A percentile compares a stretch with the other conserved stretches of the same genome.
Conservation (phyloP, 2,888 invertebrate genomes). For the Desoria tigrina region DNA sequence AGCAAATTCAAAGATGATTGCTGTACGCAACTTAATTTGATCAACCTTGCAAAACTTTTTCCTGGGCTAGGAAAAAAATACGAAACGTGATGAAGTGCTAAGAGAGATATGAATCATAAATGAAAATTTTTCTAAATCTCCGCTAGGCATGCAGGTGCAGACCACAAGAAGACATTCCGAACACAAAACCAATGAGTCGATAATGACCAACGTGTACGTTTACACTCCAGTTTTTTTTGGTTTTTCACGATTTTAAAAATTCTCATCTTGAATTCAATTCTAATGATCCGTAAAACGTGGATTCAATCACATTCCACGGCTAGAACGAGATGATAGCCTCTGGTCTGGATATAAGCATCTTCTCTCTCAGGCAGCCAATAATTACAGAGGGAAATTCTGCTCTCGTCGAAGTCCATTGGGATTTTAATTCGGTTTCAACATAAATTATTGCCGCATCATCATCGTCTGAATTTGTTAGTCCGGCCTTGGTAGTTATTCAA, state of each 20-base stretch:
- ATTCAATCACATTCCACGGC: constrained; percentile 3
- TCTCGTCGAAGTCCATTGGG: too few relatives aligned
- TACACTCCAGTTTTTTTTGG: constrained; percentile 1
- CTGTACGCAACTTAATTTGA: too few relatives aligned
- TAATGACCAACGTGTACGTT: constrained; percentile 10
- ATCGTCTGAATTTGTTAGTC: too few relatives aligned
- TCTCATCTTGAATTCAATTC: not conserved
- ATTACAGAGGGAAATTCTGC: too few relatives aligned
- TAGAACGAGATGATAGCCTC: not conserved
- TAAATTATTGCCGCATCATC: too few relatives aligned
- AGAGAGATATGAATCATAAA: constrained; percentile 20
- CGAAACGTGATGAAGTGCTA: not conserved
- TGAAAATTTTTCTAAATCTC: constrained; percentile 18
- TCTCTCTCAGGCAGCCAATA: too few relatives aligned
- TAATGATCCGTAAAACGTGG: constrained; percentile 8
- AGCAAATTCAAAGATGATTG: too few relatives aligned
- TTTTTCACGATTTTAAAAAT: constrained; percentile 6
- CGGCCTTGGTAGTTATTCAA: too few relatives aligned
- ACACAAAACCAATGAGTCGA: constrained; percentile 9
- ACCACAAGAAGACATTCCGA: constrained; percentile 15
- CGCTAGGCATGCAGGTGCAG: constrained; percentile 23
- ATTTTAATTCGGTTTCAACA: too few relatives aligned
- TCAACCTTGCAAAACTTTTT: not conserved
- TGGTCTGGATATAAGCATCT: not conserved
- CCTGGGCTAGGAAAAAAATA: not conserved